Evolutionary conservation across 2,797 vertebrate species (phyloP).

Genomic region (Acanthurus lineatus): DNA sequence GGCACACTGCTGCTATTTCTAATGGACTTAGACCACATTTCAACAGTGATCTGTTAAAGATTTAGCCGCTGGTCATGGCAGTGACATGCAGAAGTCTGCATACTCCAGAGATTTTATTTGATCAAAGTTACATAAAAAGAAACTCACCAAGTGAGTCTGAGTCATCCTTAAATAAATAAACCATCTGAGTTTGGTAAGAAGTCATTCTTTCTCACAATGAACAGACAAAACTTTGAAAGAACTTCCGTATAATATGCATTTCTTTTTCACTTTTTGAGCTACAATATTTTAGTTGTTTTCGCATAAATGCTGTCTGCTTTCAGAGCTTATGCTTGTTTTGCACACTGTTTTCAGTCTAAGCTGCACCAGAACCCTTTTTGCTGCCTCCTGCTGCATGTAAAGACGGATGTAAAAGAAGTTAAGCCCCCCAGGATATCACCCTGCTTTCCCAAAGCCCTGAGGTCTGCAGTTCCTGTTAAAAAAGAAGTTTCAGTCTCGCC

Average conservation of each 20-base stretch:
- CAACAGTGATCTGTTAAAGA: too few species aligned
- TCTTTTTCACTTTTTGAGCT: background rate
- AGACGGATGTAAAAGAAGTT: background rate
- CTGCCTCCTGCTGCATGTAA: background rate
- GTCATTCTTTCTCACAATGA: background rate
- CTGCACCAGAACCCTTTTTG: background rate
- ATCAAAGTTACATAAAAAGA: background rate
- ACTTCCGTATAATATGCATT: background rate
- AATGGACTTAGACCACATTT: too few species aligned
- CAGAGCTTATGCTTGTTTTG: too few species aligned
- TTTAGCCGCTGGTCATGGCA: background rate
- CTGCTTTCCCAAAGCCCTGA: background rate
- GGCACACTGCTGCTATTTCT: background rate
- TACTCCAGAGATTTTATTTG: background rate
- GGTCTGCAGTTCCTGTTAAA: constrained; percentile 8
- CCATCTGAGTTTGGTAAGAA: background rate
- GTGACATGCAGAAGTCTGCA: background rate
- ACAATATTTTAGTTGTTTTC: background rate
- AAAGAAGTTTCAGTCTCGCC: constrained; percentile 3
- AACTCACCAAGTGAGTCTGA: background rate
- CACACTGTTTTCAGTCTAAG: too few species aligned
- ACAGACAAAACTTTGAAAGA: background rate
- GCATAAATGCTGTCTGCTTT: background rate
- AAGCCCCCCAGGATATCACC: background rate
- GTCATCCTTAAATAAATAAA: background rate